Conservation (phyloP, 2,797 vertebrate species). For the Danio aesculapii region DNA sequence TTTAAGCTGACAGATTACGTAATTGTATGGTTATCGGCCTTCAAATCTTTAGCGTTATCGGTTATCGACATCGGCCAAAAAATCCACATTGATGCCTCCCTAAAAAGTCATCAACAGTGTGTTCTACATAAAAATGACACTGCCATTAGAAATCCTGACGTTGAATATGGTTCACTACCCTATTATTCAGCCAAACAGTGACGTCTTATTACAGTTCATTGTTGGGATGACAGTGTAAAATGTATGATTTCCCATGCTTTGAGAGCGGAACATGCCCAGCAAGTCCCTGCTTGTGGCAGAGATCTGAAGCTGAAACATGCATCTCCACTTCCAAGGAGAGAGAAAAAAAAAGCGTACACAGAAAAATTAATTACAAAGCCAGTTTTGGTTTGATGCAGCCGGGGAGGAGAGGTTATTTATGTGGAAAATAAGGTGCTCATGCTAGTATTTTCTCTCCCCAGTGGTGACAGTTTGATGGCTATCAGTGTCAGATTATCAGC, state of each 20-base stretch:
- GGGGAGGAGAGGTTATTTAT: conserved; percentile 74
- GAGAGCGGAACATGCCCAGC: conserved; percentile 47
- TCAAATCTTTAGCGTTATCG: too few relatives aligned
- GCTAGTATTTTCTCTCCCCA: conserved; percentile 60
- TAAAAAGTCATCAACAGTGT: too few relatives aligned
- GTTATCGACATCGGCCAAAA: too few relatives aligned
- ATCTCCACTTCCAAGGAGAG: conserved; percentile 68
- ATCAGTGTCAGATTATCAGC: conserved; percentile 77
- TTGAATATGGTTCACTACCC: neutral
- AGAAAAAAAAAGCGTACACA: conserved; percentile 55
- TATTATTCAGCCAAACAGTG: neutral
- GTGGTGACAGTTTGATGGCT: conserved; percentile 78
- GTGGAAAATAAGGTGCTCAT: conserved; percentile 66
- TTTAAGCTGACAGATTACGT: too few relatives aligned
- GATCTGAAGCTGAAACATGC: conserved; percentile 63
- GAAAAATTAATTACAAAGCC: conserved; percentile 74
- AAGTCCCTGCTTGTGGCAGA: conserved; percentile 44
- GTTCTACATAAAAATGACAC: too few relatives aligned
- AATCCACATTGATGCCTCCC: too few relatives aligned
- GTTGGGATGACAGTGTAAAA: conserved; percentile 3
- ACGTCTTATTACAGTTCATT: neutral
- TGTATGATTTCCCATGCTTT: conserved; percentile 39
- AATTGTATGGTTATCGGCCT: too few relatives aligned
- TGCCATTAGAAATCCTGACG: too few relatives aligned
- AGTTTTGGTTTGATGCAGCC: conserved; percentile 66